phyloP scores from a whole-genome alignment of 2,888 invertebrate species.

The Alloplasta piceator region DNA sequence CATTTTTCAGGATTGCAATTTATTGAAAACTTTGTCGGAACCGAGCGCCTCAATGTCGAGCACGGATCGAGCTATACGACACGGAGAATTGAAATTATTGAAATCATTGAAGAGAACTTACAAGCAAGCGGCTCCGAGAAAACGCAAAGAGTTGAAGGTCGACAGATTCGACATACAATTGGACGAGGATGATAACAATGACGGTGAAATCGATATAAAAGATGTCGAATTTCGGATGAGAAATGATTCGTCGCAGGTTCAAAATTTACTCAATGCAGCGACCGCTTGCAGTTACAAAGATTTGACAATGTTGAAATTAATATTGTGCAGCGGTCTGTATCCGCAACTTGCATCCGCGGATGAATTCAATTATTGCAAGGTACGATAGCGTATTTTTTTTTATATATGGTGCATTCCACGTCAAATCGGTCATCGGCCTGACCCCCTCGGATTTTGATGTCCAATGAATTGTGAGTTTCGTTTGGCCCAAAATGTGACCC shows the following conservation, averaged over 20 bases:
- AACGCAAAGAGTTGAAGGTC: constrained; percentile 90
- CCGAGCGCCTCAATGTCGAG: constrained; percentile 85
- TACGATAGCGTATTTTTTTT: constrained; percentile 74
- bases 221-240: constrained; percentile 94
- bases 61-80: constrained; percentile 91
- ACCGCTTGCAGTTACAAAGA: constrained; percentile 88
- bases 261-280: constrained; percentile 87
- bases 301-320: constrained; percentile 89
- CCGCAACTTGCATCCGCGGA: constrained; percentile 98
- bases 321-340: constrained; percentile 96
- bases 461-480: too few species aligned
- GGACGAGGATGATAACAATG: constrained; percentile 85
- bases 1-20: constrained; percentile 85
- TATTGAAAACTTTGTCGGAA: constrained; percentile 85
- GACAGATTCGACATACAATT: constrained; percentile 89
- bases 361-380: constrained; percentile 95
- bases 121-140: constrained; percentile 88
- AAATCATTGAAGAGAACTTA: constrained; percentile 91
- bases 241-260: constrained; percentile 90
- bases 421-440: too few species aligned
- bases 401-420: too few species aligned
- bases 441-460: too few species aligned
- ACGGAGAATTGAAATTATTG: constrained; percentile 95
- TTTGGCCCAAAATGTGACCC: too few species aligned
- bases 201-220: constrained; percentile 88